Base-by-base conservation (phyloP, 2,113 vertebrate genomes). In the Burhinus bistriatus region DNA sequence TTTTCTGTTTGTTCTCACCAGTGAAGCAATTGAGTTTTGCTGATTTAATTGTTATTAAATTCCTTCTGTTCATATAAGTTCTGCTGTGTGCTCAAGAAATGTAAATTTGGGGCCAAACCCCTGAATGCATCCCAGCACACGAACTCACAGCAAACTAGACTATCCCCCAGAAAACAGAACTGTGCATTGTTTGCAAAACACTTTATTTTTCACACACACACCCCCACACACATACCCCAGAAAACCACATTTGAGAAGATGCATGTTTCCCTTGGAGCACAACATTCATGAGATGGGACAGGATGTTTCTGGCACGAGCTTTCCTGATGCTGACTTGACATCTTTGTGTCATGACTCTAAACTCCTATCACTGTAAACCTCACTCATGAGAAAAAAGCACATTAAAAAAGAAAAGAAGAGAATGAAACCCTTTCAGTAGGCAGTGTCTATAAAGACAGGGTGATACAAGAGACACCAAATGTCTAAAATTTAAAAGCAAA, bases 281-380 rank as follows among this genome's bases (percentile, higher is more conserved):
- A 47, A 30, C 4, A 2, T 69, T 94, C 51, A 36, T 18, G 9
- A 83, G 13, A 19, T 3, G 34, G 64, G 42, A 78, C 0, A 0
- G 38, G 68, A 81, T 18, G 29, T 36, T 90, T 92, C 90, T 87
- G 86, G 69, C 65, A 81, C 3, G 17, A 96, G 44, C 15, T n/a
- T 45, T 93, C 69, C 68, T 84, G 88, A 78, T 73, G 58, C 81
- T 94, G 87, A 89, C 57, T 91, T 55, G 57, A 69, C 84, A 85
- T 52, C 15, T 61, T 77, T n/a, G 54, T 72, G 87, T 68, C 93
- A 91, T 14, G 45, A 83, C 11, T 90, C 55, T 47, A 59, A 93
- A 90, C 62, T 92, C 65, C 65, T 62, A 47, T 9, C 55, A 34
- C 44, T 61, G 61, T 85, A 96, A 96, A 92, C 27, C 49, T 68